phyloP scores from a whole-genome alignment of 2,797 vertebrate genomes.

The Sitta carolinensis region DNA sequence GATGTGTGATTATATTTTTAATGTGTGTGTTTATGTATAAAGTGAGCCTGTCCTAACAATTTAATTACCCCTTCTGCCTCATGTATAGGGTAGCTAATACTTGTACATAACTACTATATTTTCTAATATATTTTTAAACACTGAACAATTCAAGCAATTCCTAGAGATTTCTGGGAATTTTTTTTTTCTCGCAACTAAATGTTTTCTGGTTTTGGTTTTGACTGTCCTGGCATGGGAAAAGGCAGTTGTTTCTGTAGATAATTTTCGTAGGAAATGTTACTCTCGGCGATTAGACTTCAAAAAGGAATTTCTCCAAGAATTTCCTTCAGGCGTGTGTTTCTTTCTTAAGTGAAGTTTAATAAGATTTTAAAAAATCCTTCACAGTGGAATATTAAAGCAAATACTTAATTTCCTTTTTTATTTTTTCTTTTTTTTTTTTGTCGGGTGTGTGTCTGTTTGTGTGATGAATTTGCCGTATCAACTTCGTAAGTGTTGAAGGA shows the following conservation, averaged over 20 bases:
- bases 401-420: background rate
- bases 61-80: background rate
- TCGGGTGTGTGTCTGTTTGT: background rate
- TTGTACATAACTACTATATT: background rate
- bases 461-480: background rate
- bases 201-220: background rate
- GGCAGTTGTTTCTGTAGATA: background rate
- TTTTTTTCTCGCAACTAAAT: background rate
- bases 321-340: conserved; percentile 28
- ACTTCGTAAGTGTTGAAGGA: background rate
- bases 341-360: conserved; percentile 18
- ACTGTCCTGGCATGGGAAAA: background rate
- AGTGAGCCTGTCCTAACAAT: background rate
- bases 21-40: background rate
- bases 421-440: background rate
- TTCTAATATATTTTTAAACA: background rate
- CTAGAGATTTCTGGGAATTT: background rate
- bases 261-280: background rate
- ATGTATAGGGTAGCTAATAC: background rate
- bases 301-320: background rate
- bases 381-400: background rate
- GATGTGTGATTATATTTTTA: background rate
- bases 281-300: background rate
- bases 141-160: background rate
- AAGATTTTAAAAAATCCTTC: background rate